These are phyloP conservation scores for Tillus elongatus DNA, from an alignment of 2,888 invertebrate species.

Conservation along the genomic window DNA sequence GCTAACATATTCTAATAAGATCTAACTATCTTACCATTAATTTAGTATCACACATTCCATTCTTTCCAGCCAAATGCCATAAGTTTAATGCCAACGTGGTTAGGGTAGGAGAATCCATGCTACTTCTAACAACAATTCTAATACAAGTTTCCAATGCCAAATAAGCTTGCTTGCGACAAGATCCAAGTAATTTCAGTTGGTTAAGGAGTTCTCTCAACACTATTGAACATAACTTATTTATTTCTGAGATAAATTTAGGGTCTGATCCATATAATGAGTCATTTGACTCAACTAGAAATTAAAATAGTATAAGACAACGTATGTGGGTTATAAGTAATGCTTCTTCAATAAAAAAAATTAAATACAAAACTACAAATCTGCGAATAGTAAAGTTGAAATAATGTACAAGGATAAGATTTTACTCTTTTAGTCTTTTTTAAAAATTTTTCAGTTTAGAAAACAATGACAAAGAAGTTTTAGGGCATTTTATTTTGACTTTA, in stretches of 20 bases:
- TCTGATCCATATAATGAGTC: constrained; percentile 87
- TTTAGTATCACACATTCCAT: constrained; percentile 36
- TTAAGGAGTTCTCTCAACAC: constrained; percentile 68
- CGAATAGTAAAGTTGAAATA: no score
- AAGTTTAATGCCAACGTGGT: constrained; percentile 65
- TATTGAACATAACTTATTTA: constrained; percentile 67
- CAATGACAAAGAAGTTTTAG: no score
- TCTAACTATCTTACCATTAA: constrained; percentile 38
- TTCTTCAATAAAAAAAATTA: no score
- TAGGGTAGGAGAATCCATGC: constrained; percentile 53
- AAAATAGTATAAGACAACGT: no score
- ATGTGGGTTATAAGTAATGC: no score
- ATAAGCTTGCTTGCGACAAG: constrained; percentile 57
- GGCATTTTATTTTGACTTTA: no score
- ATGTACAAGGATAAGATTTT: no score
- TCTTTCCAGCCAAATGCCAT: constrained; percentile 71
- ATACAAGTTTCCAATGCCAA: constrained; percentile 68
- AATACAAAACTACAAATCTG: no score
- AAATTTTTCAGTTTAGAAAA: no score
- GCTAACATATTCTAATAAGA: no score
- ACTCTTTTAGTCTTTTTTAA: no score
- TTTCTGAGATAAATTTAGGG: constrained; percentile 71
- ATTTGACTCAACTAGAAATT: constrained; percentile 78
- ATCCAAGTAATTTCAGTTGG: constrained; percentile 54
- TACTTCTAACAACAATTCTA: constrained; percentile 56